Evolutionary conservation across 2,797 vertebrate genomes (phyloP), one percentile per base, ranked within the genome.

Genomic region (Falco biarmicus): DNA sequence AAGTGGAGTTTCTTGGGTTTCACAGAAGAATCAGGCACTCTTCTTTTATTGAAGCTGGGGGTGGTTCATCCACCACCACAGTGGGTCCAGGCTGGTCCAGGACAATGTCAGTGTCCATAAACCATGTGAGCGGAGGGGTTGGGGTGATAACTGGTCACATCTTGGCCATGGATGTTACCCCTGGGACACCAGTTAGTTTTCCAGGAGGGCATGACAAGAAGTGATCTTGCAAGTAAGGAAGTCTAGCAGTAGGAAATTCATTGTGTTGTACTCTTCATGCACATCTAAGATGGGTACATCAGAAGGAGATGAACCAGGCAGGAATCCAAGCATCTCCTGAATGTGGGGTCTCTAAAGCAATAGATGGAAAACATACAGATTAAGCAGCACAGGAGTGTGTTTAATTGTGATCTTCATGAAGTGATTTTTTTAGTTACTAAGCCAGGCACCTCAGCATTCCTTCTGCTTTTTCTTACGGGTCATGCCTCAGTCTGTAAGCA

Each of bases 251-350:
- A 47, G 78, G 65, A 41, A 50, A 39, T 18, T 22, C 8, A 12
- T 24, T n/a, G 59, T 28, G 1, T 13, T 15, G 29, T 4, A 3
- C 13, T 53, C 29, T 16, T 50, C 5, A 0, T 37, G 59, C 3
- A 4, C 39, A 48, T 69, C 79, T 0, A 0, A 75, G 65, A 3
- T 31, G 20, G 39, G 12, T 15, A 2, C 29, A 16, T 41, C 5
- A 5, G 77, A 39, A 48, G 69, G 56, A 69, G 56, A 11, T n/a
- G 66, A 66, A 47, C 11, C 66, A 71, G 34, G 43, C 5, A 5
- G 34, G 32, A 63, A 68, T 34, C 34, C 32, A 60, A 15, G 32
- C 41, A 11, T 22, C 31, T 24, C 19, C 45, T 22, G 18, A 64
- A 56, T n/a, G 61, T 68, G 13, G 25, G 8, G 37, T 74, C 11